phyloP scores from a whole-genome alignment of 2,888 invertebrate species.

The Drosophila formosana region DNA sequence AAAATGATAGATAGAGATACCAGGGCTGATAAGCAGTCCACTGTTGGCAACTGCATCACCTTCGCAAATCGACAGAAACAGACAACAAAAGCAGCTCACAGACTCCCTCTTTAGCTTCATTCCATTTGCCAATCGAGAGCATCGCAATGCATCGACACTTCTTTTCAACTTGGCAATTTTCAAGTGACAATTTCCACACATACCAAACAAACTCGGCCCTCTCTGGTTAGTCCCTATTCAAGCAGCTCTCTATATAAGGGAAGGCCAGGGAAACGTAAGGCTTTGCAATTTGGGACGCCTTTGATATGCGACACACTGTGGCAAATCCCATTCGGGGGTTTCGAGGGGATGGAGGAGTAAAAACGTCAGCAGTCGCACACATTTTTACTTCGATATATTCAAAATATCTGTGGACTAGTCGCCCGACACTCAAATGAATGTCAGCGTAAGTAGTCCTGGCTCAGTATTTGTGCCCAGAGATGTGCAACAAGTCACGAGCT shows the following conservation, averaged over 20 bases:
- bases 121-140: not conserved
- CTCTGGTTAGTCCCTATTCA: conserved; percentile 36
- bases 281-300: conserved; percentile 51
- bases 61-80: conserved; percentile 14
- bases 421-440: conserved; percentile 68
- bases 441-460: conserved; percentile 52
- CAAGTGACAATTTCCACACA: conserved; percentile 75
- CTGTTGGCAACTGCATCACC: conserved; percentile 21
- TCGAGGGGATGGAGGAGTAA: not conserved
- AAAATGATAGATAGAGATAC: not conserved
- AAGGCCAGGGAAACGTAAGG: conserved; percentile 28
- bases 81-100: conserved; percentile 25
- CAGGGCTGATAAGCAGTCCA: conserved; percentile 30
- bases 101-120: conserved; percentile 8
- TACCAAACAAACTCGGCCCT: conserved; percentile 50
- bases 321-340: not conserved
- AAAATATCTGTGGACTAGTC: conserved; percentile 68
- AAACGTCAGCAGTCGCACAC: conserved; percentile 40
- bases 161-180: conserved; percentile 64
- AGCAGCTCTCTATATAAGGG: not conserved
- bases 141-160: conserved; percentile 40
- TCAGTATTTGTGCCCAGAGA: conserved; percentile 19
- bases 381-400: conserved; percentile 58
- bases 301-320: conserved; percentile 54
- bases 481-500: conserved; percentile 27